Base-by-base conservation (phyloP, 2,797 vertebrate genomes). In the Gorsachius magnificus region DNA sequence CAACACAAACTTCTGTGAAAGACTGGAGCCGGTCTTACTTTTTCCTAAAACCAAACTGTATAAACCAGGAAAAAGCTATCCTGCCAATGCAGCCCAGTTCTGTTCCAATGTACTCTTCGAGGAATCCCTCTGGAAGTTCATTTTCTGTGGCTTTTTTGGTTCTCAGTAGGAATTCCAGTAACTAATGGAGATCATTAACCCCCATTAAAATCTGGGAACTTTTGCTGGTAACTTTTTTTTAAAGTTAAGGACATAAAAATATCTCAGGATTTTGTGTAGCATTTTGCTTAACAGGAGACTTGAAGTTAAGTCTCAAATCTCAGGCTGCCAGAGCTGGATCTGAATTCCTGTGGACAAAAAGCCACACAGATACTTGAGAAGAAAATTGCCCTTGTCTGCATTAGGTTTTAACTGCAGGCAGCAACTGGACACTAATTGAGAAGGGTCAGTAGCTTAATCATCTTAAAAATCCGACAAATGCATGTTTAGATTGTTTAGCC, bases 1-100 rank as follows among this genome's bases (percentile, higher is more conserved):
- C 96, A 94, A 81, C 64, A 88, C 41, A 95, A 94, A 89, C 82
- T 93, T 61, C 16, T 94, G 21, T 86, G 76, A 65, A 94, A 86
- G 65, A 31, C 65, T 85, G 56, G 41, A 87, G 75, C 46, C 14
- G 10, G 36, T 78, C 57, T 81, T 92, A 70, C 43, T 83, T 92
- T 92, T 94, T 92, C 57, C 78, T 87, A 24, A 89, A 80, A 80
- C 17, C 29, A 82, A 92, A 72, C 60, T 38, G 1, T 71, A 45
- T 85, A 87, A 93, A 92, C 13, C 24, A 91, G 81, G 58, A 84
- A 77, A 87, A 91, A 75, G 16, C 31, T 87, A 4, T 75, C 38
- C 48, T 95, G 83, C 89, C 89, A 82, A 28, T 48, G 53, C 22
- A 87, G 33, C 68, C 51, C 9, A 31, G 6, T 68, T 66, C 38